Evolutionary conservation across 2,797 vertebrate species (phyloP), one percentile per base, ranked within the genome.

Genomic region (Octomys mimax): DNA sequence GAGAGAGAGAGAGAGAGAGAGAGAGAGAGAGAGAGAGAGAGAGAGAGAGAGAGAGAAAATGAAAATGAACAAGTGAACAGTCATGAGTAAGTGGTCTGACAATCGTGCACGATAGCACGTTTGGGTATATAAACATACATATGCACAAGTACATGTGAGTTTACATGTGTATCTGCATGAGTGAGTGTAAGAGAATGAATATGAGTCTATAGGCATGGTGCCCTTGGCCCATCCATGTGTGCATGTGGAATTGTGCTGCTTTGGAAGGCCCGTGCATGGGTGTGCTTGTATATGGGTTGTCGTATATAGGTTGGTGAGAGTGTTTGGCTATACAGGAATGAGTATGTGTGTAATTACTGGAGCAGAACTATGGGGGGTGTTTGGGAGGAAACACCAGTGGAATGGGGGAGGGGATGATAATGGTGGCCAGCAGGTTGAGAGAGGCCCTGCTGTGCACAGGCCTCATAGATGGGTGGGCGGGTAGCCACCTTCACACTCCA

Each of bases 371-470:
- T 42, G 22, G 7, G 6, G 19, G 1, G 21, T 6, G 42, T 11
- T 62, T 31, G 16, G 16, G 28, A 54, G 92, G 61, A 42, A 26
- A 13, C 8, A 0, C 5, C 5, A 4, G 0, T 1, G 9, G 42
- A 22, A 1, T 3, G 6, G 28, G 8, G 0, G 10, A 13, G 22
- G 6, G 49, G 64, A 33, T 52, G 52, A 3, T 0, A 0, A 7
- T 0, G 0, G n/a, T 54, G 1, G 4, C 2, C 7, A 46, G 16
- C 7, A 21, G 22, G 16, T 2, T 11, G 5, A 49, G 54, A 1
- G 1, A 28, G 57, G 2, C 42, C 22, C 13, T 13, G 3, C 2
- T 0, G 26, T 10, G 24, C 22, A 12, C 19, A 1, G 36, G 21
- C 16, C 22, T 33, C 28, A 9, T 12, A 11, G 19, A 36, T 0